Conservation (phyloP, 1,140 invertebrate genomes). For the Neodiprion lecontei region DNA sequence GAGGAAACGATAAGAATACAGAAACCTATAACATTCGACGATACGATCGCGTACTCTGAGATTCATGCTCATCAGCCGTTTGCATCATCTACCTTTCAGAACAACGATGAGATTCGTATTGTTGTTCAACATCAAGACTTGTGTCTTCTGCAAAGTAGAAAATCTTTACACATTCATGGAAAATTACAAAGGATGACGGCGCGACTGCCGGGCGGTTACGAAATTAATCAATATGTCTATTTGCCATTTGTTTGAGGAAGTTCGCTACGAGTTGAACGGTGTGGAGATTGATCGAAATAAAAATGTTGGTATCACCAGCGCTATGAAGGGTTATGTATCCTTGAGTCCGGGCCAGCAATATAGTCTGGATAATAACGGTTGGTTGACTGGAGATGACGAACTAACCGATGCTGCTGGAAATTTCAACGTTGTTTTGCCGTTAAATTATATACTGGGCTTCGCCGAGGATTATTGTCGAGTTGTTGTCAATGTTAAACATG, state of each 20-base stretch:
- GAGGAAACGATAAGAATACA: slow-evolving; percentile 35
- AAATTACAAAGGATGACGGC: slow-evolving; percentile 33
- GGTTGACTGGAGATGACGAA: no score
- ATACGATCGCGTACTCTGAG: no score
- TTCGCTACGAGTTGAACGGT: slow-evolving; percentile 16
- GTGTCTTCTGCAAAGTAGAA: slow-evolving; percentile 44
- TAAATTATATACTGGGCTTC: no score
- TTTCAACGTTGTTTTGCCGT: no score
- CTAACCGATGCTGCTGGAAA: no score
- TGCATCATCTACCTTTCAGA: slow-evolving; percentile 40
- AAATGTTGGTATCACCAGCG: no score
- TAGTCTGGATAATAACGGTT: no score
- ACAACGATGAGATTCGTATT: slow-evolving; percentile 53
- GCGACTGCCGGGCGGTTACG: background rate
- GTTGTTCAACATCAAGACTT: slow-evolving; percentile 50
- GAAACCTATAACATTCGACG: background rate
- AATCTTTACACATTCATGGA: slow-evolving; percentile 47
- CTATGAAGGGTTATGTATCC: no score
- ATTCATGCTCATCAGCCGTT: slow-evolving; percentile 34
- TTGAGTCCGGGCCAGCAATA: no score
- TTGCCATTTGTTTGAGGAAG: slow-evolving; percentile 55
- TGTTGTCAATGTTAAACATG: no score
- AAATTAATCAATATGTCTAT: slow-evolving; percentile 49
- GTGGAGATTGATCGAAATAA: no score
- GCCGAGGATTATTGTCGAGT: no score